phyloP scores from a whole-genome alignment of 2,888 invertebrate genomes.

The Augochlorella aurata region DNA sequence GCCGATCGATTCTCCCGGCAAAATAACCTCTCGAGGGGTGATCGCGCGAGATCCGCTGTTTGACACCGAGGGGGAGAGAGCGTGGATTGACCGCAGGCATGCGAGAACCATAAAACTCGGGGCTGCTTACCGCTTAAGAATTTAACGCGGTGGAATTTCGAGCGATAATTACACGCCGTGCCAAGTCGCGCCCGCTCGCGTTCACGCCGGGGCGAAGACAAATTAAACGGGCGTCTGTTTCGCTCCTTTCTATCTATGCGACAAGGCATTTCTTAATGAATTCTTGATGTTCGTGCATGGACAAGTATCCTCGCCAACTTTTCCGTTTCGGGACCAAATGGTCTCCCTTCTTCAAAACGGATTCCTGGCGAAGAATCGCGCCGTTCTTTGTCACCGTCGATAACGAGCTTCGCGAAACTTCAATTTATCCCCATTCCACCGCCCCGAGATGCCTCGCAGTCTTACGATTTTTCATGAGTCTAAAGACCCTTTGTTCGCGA shows the following conservation, averaged over 20 bases:
- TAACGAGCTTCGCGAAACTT: constrained; percentile 13
- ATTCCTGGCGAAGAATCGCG: background rate
- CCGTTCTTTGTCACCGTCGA: constrained; percentile 35
- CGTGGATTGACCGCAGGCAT: constrained; percentile 33
- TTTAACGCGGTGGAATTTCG: constrained; percentile 59
- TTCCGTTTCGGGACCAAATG: constrained; percentile 35
- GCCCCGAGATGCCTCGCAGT: background rate
- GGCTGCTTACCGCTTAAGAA: constrained; percentile 51
- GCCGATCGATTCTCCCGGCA: background rate
- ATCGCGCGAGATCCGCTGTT: background rate
- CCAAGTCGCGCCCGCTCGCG: constrained; percentile 56
- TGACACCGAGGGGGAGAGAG: constrained; percentile 16
- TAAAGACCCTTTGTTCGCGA: background rate
- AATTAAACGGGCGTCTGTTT: constrained; percentile 61
- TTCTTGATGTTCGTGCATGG: constrained; percentile 56
- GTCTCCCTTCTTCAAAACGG: constrained; percentile 24
- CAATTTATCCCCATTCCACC: background rate
- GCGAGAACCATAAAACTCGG: constrained; percentile 56
- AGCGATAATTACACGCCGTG: constrained; percentile 65
- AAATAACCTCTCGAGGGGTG: background rate
- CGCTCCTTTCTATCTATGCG: constrained; percentile 30
- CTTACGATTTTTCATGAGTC: background rate
- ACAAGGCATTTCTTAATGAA: constrained; percentile 65
- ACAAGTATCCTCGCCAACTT: constrained; percentile 48
- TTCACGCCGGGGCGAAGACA: constrained; percentile 47